Percentiles rank a stretch among this genome's conserved stretches.
These are phyloP conservation scores for Hipparchia semele DNA, from an alignment of 2,888 invertebrate genomes.

Conservation along the genomic window DNA sequence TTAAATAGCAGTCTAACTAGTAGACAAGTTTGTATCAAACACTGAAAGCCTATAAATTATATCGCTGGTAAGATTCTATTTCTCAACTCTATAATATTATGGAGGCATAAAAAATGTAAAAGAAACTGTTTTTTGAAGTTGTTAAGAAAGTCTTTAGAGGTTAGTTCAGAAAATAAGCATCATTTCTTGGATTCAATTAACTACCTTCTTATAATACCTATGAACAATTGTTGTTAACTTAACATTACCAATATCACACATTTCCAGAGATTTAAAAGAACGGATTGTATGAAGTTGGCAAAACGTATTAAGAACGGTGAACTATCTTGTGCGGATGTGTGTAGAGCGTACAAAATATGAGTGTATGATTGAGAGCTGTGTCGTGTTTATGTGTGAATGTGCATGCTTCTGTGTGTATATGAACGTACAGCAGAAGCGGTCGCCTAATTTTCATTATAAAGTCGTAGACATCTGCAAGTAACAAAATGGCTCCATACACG, in stretches of 20 bases:
- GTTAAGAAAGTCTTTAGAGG: too few species aligned
- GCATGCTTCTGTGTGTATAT: background rate
- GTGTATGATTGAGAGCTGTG: background rate
- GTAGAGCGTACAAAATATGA: background rate
- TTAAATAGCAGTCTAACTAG: slow-evolving; percentile 30
- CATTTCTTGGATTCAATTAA: too few species aligned
- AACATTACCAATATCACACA: background rate
- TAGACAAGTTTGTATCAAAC: slow-evolving; percentile 20
- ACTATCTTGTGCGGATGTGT: background rate
- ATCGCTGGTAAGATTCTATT: slow-evolving; percentile 17
- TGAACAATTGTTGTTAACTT: too few species aligned
- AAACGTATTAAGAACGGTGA: background rate
- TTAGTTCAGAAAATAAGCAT: too few species aligned
- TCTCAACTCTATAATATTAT: background rate
- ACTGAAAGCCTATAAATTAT: slow-evolving; percentile 26
- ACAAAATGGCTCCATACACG: background rate
- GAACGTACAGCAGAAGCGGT: background rate
- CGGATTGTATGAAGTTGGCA: background rate
- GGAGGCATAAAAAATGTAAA: too few species aligned
- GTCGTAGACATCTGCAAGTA: background rate
- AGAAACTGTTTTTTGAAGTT: too few species aligned
- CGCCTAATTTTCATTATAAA: background rate
- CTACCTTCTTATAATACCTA: too few species aligned
- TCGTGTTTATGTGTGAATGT: background rate
- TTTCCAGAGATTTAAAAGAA: background rate